These are phyloP conservation scores for Anguilla pacifica DNA, from an alignment of 2,797 vertebrate genomes.

Conservation along the genomic window DNA sequence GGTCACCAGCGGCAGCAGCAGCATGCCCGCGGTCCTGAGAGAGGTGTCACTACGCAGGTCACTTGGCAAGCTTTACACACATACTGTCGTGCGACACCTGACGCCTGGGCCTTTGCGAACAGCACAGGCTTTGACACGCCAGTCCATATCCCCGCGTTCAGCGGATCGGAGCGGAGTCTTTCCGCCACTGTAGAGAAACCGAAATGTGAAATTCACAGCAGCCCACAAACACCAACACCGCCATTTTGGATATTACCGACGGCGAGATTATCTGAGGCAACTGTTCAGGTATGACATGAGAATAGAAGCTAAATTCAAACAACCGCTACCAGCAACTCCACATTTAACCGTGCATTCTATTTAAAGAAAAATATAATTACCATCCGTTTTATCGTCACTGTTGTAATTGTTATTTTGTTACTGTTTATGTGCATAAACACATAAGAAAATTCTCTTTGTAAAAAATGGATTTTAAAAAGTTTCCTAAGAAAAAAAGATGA, in stretches of 20 bases:
- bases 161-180: neutral
- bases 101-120: neutral
- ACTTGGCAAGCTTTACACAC: constrained; percentile 34
- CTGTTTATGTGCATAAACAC: neutral
- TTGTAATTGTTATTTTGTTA: neutral
- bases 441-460: neutral
- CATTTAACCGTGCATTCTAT: neutral
- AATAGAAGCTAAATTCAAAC: neutral
- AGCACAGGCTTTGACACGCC: neutral
- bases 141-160: neutral
- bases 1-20: neutral
- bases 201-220: neutral
- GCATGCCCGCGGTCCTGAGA: neutral
- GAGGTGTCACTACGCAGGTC: constrained; percentile 25
- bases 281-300: neutral
- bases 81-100: constrained; percentile 25
- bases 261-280: neutral
- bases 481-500: neutral
- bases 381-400: neutral
- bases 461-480: neutral
- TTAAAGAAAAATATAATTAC: neutral
- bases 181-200: neutral
- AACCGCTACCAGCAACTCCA: neutral
- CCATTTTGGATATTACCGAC: neutral
- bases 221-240: neutral